These are phyloP conservation scores for Leptonema lineaticorne DNA, from an alignment of 1,140 invertebrate species.

Conservation along the genomic window DNA sequence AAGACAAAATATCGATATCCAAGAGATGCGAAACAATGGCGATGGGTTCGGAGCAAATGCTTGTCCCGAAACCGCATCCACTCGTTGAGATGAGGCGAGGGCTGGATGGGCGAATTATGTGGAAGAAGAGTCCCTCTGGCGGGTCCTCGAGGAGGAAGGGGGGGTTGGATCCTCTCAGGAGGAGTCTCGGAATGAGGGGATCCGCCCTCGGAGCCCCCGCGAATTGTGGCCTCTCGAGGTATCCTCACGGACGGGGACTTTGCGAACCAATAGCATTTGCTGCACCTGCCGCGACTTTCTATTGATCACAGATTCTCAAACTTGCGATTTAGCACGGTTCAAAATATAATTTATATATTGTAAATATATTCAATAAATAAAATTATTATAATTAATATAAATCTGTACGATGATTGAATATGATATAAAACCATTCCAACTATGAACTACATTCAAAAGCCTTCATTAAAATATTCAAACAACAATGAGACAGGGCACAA, in stretches of 20 bases:
- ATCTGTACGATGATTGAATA: no score
- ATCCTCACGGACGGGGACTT: slow-evolving; percentile 31
- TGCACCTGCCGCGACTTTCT: slow-evolving; percentile 38
- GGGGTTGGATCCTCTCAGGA: slow-evolving; percentile 24
- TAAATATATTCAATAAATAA: no score
- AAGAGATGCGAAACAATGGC: slow-evolving; percentile 28
- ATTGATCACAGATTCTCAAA: slow-evolving; percentile 2
- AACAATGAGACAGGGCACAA: neutral
- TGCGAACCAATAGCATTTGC: slow-evolving; percentile 36
- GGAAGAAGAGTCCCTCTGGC: no score
- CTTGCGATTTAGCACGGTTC: no score
- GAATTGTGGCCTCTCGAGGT: slow-evolving; percentile 38
- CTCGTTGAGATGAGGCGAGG: no score
- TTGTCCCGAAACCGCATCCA: slow-evolving; percentile 21
- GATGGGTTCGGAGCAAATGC: neutral
- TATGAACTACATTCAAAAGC: no score
- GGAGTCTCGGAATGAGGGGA: slow-evolving; percentile 18
- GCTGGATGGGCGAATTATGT: no score
- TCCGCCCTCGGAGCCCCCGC: slow-evolving; percentile 19
- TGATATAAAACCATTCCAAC: no score
- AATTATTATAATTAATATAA: no score
- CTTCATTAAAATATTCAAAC: no score
- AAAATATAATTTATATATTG: no score
- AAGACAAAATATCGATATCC: slow-evolving; percentile 29
- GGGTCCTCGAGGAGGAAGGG: slow-evolving; percentile 23